These are phyloP conservation scores for Dasysyrphus albostriatus DNA, from an alignment of 2,888 invertebrate species.

Conservation along the genomic window DNA sequence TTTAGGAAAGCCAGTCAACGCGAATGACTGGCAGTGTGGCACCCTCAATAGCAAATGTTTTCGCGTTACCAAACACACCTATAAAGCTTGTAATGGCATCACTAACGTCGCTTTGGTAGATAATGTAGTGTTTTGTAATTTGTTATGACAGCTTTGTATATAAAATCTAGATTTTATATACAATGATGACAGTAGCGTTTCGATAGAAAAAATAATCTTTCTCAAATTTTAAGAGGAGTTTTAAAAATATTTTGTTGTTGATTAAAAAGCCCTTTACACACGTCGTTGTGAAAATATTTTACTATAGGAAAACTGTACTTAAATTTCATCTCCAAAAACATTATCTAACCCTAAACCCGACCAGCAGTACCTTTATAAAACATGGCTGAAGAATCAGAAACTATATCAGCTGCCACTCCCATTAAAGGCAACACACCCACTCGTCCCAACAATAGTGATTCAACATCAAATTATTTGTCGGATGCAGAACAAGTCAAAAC, in stretches of 20 bases:
- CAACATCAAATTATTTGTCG: not conserved
- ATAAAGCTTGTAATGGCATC: slow-evolving; percentile 16
- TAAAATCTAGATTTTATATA: too few species aligned
- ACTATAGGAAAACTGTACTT: not conserved
- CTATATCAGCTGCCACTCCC: slow-evolving; percentile 64
- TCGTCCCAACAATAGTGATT: slow-evolving; percentile 14
- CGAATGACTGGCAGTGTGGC: too few species aligned
- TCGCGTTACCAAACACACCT: too few species aligned
- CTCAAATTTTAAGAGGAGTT: not conserved
- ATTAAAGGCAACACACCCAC: slow-evolving; percentile 61
- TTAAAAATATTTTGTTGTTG: not conserved
- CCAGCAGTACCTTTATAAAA: not conserved
- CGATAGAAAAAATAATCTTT: slow-evolving; percentile 11
- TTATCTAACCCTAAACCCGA: not conserved
- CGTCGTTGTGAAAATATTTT: not conserved
- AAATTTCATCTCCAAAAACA: not conserved
- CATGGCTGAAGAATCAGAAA: slow-evolving; percentile 46
- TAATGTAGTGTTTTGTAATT: slow-evolving; percentile 49
- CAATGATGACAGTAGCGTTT: slow-evolving; percentile 60
- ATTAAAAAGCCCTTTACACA: not conserved
- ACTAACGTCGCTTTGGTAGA: slow-evolving; percentile 21
- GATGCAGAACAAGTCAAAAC: not conserved
- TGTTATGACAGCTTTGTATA: too few species aligned
- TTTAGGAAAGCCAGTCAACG: too few species aligned
- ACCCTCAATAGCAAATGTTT: too few species aligned